Conservation (phyloP, 2,113 vertebrate genomes). For the Micromys minutus region DNA sequence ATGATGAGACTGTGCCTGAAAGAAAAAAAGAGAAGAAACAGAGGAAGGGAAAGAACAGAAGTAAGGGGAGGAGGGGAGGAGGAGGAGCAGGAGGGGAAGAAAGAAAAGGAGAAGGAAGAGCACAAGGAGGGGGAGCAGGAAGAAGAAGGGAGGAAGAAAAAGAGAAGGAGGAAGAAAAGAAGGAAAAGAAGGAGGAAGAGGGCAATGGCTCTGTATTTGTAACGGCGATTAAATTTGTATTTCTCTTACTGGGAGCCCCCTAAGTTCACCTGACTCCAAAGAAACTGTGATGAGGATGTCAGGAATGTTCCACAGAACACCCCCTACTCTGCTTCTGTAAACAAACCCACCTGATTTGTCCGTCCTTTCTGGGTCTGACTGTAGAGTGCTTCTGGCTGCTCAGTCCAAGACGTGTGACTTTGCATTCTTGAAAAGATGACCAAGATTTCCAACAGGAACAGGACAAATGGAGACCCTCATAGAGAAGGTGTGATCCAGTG, state of each 20-base stretch:
- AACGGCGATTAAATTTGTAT: not conserved
- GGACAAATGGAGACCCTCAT: not conserved
- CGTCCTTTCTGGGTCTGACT: not conserved
- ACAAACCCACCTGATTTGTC: not conserved
- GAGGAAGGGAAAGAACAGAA: too few species aligned
- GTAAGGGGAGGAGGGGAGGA: too few species aligned
- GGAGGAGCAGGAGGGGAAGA: too few species aligned
- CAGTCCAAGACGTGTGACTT: not conserved
- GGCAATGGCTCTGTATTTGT: not conserved
- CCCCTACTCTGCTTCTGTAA: not conserved
- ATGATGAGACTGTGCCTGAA: not conserved
- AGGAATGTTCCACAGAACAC: not conserved
- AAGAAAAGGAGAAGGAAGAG: too few species aligned
- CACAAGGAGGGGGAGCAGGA: not conserved
- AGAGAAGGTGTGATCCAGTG: not conserved
- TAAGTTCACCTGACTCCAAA: not conserved
- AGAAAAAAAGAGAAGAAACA: too few species aligned
- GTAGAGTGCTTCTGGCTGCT: conserved; percentile 7
- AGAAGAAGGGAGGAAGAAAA: too few species aligned
- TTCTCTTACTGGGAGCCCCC: not conserved
- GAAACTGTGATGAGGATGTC: not conserved
- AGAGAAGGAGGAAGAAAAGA: too few species aligned
- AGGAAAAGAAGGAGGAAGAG: not conserved
- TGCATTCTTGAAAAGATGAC: not conserved
- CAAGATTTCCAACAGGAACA: conserved; percentile 1